A percentile compares a stretch with the other conserved stretches of the same genome.
phyloP scores from a whole-genome alignment of 2,113 vertebrate species.

The Numenius arquata region DNA sequence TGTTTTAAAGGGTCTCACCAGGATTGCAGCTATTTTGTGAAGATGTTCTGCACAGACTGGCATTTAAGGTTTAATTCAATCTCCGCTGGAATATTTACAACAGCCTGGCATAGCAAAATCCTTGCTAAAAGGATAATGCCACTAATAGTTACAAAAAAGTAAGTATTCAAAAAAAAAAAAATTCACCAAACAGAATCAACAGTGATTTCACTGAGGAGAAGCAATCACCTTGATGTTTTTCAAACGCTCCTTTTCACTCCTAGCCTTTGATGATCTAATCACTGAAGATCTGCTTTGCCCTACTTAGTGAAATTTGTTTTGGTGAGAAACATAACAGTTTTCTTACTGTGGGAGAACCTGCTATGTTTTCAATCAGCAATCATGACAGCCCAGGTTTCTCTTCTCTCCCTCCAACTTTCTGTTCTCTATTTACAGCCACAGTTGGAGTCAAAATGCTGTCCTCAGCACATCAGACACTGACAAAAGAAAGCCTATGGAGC shows the following conservation, averaged over 20 bases:
- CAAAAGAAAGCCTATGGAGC: background rate
- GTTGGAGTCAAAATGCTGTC: background rate
- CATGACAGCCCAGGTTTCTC: background rate
- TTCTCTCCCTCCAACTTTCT: background rate
- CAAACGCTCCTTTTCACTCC: background rate
- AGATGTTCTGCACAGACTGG: background rate
- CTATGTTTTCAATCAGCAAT: background rate
- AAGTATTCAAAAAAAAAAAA: background rate
- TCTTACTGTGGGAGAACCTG: background rate
- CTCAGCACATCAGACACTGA: background rate
- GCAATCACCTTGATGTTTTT: conserved; percentile 8
- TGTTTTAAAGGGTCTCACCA: background rate
- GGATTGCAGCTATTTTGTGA: background rate
- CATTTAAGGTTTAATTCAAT: background rate
- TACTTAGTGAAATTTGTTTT: background rate
- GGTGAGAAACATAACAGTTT: background rate
- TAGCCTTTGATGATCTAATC: conserved; percentile 21
- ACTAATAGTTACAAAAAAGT: background rate
- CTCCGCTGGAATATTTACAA: background rate
- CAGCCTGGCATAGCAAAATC: background rate
- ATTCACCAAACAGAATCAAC: background rate
- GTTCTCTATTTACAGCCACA: background rate
- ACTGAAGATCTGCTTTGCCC: conserved; percentile 20
- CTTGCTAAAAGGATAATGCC: background rate
- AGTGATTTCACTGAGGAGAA: background rate